Evolutionary conservation across 2,113 vertebrate genomes (phyloP).

Genomic region (Rhinolophus sinicus): DNA sequence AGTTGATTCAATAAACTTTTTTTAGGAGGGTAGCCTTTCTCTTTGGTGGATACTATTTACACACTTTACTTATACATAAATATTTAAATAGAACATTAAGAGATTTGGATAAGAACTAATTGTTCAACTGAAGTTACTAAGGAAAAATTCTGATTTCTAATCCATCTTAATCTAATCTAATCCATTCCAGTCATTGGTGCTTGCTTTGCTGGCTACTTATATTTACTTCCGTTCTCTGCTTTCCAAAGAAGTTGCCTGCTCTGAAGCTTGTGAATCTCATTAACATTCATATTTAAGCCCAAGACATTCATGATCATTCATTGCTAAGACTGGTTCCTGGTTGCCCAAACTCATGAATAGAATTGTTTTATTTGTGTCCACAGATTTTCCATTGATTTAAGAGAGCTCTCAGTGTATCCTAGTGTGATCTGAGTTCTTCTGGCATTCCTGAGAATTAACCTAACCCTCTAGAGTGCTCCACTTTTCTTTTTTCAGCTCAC

Average conservation of each 20-base stretch:
- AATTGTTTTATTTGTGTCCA: not conserved
- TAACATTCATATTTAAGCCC: not conserved
- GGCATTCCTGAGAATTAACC: not conserved
- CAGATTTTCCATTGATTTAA: not conserved
- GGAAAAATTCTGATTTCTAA: constrained; percentile 22
- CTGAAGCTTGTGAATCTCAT: not conserved
- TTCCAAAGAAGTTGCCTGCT: not conserved
- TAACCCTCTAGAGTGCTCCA: not conserved
- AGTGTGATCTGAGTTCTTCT: not conserved
- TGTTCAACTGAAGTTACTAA: not conserved
- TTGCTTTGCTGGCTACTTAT: not conserved
- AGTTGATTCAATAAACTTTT: constrained; percentile 11
- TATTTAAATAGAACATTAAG: constrained; percentile 17
- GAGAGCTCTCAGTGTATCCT: not conserved
- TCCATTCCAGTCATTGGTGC: not conserved
- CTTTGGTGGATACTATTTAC: not conserved
- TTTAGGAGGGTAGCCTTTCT: constrained; percentile 4
- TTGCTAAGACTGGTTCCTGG: not conserved
- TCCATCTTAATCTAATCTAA: not conserved
- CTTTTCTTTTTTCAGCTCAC: not conserved
- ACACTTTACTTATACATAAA: not conserved
- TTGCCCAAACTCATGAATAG: not conserved
- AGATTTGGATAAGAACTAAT: not conserved
- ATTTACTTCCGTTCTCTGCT: constrained; percentile 22
- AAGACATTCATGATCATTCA: not conserved